Base-by-base conservation (phyloP, 2,888 invertebrate genomes). In the Rhabditoides inermis region DNA sequence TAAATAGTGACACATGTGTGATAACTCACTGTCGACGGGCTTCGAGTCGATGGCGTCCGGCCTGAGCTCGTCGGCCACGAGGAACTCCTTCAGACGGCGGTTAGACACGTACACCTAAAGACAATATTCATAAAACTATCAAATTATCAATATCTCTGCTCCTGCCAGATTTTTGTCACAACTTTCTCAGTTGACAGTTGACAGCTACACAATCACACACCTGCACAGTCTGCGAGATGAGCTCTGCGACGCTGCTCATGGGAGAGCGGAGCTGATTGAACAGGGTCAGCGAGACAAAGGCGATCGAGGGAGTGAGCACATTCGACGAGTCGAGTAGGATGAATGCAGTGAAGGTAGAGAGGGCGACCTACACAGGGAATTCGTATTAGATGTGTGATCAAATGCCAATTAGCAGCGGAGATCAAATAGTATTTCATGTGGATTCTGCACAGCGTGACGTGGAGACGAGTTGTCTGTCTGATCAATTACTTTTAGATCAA, bases 181-280 rank as follows among this genome's bases (percentile, higher is more conserved):
- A n/a, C n/a, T n/a, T n/a, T n/a, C n/a, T n/a, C n/a, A n/a, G n/a
- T n/a, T n/a, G n/a, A n/a, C n/a, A n/a, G n/a, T n/a, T n/a, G n/a
- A n/a, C n/a, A n/a, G n/a, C n/a, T n/a, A n/a, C n/a, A n/a, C n/a
- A n/a, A n/a, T n/a, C n/a, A n/a, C n/a, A n/a, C 42, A 72, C 70
- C 58, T 73, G 73, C 2, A 74, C 74, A 5, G 74, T 73, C 53
- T 71, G 71, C 2, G 72, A 68, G 51, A 74, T 72, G n/a, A 74
- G 55, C 49, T 74, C 74, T 3, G 74, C 87, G 45, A 91, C 86
- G 85, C 92, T 88, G 78, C 88, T 88, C 80, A 95, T 84, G 75
- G 94, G 94, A 79, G 91, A 88, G 78, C 92, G 85, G 75, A 95
- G 85, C 75, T 94, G 90, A 83, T 95, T 94, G 85, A 95, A 91